These are phyloP conservation scores for Saguinus midas DNA, from an alignment of 2,113 vertebrate species.

Conservation along the genomic window DNA sequence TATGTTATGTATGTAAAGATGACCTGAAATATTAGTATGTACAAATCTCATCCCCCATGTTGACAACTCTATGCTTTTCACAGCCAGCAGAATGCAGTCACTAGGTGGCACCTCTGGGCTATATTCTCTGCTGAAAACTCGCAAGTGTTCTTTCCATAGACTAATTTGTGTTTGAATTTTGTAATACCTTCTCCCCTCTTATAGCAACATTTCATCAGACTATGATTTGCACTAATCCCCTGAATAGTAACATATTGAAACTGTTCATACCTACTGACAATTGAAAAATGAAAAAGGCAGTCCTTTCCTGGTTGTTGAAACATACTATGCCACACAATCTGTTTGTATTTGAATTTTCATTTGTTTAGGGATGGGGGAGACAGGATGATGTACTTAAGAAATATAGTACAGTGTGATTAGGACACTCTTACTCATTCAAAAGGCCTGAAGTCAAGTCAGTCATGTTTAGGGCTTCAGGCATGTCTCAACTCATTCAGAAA, in stretches of 20 bases:
- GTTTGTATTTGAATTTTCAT: constrained; percentile 23
- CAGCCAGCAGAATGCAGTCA: neutral
- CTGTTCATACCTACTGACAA: neutral
- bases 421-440: neutral
- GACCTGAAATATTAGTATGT: neutral
- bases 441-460: neutral
- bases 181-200: neutral
- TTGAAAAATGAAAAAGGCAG: constrained; percentile 10
- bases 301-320: neutral
- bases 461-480: neutral
- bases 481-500: neutral
- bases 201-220: neutral
- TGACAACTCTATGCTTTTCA: neutral
- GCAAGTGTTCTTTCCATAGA: neutral
- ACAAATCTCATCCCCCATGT: neutral
- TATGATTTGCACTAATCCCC: neutral
- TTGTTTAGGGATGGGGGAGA: neutral
- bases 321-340: neutral
- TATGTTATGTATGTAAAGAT: neutral
- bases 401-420: neutral
- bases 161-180: neutral
- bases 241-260: neutral
- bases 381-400: neutral
- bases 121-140: neutral
- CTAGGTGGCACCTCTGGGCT: constrained; percentile 66